Evolutionary conservation across 2,888 invertebrate species (phyloP), one percentile per base, ranked within the genome.

Genomic region (Cyaniris semiargus): DNA sequence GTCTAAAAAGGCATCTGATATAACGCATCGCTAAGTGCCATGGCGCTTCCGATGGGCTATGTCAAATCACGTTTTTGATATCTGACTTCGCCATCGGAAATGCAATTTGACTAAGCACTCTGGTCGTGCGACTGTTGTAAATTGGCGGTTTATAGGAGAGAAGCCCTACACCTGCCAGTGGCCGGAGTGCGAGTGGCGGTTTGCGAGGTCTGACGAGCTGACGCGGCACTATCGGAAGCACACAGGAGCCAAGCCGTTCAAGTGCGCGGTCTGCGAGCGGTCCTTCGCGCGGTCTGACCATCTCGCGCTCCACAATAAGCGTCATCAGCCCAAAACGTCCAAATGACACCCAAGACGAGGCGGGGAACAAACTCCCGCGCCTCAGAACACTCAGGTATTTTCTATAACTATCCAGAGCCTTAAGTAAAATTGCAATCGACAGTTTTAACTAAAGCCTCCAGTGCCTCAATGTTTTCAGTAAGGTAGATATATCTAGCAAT

Each of bases 171-270:
- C 98, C 88, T 99, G 99, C 94, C 98, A 98, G 88, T 99, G 99
- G 99, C 98, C 98, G 75, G 98, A 98, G 87, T 99, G 99, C 94
- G 98, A 98, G 88, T 99, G 99, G 99, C 95, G 98, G 86, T 99
- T 99, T 90, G 99, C 99, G 78, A 95, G 99, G 79, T 98, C 98
- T 72, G 99, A 99, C 94, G 99, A 99, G 94, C 94, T 99, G 88
- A 99, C 99, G 79, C 96, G 99, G 83, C 99, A 99, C 90, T 98
- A 98, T 94, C 96, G 99, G 86, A 99, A 99, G 92, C 99, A 99
- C 94, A 99, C 99, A 0, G 99, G 99, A 53, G 98, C 98, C 79
- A 98, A 98, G 90, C 99, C 99, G 48, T 99, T 99, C 95, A 98
- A 98, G 90, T 99, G 99, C 89, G 96, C 97, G 81, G 98, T 98